Base-by-base conservation (phyloP, 2,888 invertebrate species). In the Anthoptus insignis region DNA sequence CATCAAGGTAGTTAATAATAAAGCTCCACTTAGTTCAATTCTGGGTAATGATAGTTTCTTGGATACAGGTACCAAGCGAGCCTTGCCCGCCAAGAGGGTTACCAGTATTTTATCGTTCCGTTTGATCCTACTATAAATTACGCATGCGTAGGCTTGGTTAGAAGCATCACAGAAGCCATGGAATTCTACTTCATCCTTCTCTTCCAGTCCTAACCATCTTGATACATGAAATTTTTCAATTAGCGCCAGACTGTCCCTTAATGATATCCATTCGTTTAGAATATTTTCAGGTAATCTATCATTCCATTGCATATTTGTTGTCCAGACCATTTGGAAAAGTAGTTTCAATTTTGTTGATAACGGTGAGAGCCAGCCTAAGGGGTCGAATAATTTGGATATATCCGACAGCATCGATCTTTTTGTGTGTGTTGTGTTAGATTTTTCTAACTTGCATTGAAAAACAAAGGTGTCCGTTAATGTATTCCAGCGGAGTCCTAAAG, bases 241-340 rank as follows among this genome's bases (percentile, higher is more conserved):
- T 14, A 21, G 59, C 13, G 45, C 45, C 27, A 0, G 66, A 21
- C 66, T 63, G 11, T 6, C 9, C 56, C 49, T 59, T 0, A 71
- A 14, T 19, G 24, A 49, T 19, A 14, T 1, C 67, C 66, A 68
- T 11, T 64, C 47, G 0, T 59, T 14, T 9, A 37, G 14, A 6
- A 66, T 49, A 8, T 66, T 54, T 1, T 2, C n/a, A 0, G 66
- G 63, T 47, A 69, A 21, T 0, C 1, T 8, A 16, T 73, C 69
- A 32, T 73, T 67, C 71, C 73, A 71, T 3, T n/a, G 27, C 2
- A 69, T 19, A 13, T 68, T 66, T 8, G 45, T 45, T 0, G 11
- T n/a, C 73, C 71, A 71, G 0, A 73, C 60, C 6, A 50, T 57
- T 66, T 73, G 69, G 29, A 73, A 71, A 0, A 73, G 19, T 7